Base-by-base conservation (phyloP, 2,113 vertebrate species). In the Phalacrocorax brasilianus region DNA sequence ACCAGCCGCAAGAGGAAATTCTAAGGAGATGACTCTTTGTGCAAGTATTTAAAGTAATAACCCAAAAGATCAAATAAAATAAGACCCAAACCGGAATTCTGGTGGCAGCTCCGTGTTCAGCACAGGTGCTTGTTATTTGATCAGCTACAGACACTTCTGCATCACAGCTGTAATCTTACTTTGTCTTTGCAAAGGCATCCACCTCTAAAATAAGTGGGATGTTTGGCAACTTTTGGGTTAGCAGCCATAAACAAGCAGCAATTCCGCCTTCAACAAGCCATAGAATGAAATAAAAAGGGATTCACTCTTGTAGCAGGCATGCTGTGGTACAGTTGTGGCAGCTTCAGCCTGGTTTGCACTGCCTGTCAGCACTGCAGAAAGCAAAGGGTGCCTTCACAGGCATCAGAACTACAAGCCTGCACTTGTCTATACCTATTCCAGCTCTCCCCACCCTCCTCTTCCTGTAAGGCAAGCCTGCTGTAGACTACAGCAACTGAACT, bases 1-100 rank as follows among this genome's bases (percentile, higher is more conserved):
- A 94, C 50, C 45, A 93, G 50, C 63, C 2, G 0, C 79, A 71
- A 95, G 70, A 95, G 89, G 91, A 96, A 96, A 95, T 92, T 86
- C 76, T 95, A 80, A 52, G 38, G 55, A 87, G 67, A 76, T 89
- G 71, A 95, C 56, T 91, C 89, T 62, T 68, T 14, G 35, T 66
- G n/a, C 71, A 89, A 86, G 38, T 53, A 90, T 70, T 93, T 68
- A 23, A 45, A 93, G 91, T 47, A 86, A 88, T 40, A 93, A 87
- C 55, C 47, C 26, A 33, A 79, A 92, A 79, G 24, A 76, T 38
- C 11, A 76, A 75, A 55, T 27, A 72, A 82, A 82, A 2, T 19
- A 68, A 71, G 35, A 32, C 9, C 20, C 53, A 74, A 76, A 83
- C n/a, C 63, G 30, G 30, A 83, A 83, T 50, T 88, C 68, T 85